Evolutionary conservation across 2,888 invertebrate species (phyloP), one percentile per base, ranked within the genome.

Genomic region (Meta bourneti): DNA sequence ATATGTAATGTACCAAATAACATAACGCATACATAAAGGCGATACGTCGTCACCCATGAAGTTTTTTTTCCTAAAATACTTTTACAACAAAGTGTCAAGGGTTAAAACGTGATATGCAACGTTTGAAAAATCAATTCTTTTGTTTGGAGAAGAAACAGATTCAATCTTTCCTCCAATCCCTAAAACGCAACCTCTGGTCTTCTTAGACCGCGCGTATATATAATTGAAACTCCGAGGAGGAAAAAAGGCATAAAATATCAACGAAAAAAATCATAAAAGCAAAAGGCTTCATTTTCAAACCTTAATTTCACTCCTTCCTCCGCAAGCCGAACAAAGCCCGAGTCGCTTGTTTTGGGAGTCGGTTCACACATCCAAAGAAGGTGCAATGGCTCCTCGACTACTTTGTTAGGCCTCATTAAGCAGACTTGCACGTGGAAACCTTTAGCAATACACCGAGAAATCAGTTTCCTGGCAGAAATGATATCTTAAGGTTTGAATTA

Each of bases 391-490:
- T 70, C 86, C 19, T 78, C 70, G 48, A 74, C 49, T 78, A 48
- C 86, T 78, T 78, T 54, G 86, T 20, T 51, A 86, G 77, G 86
- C 86, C 86, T 78, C 86, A 86, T 86, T 86, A 86, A 69, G 51
- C 78, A 86, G 69, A 13, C 78, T 77, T 51, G 70, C 78, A 86
- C 86, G 86, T 86, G 86, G 77, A 86, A 85, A 83, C 72, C 52
- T 82, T 20, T 74, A 83, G 86, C 81, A 48, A 86, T 48, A 78
- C n/a, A 86, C 5, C 52, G 0, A 78, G 86, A 86, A 86, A 69
- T 86, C 78, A 20, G 54, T 70, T 81, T 81, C 81, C 81, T 71
- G 81, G n/a, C 80, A 61, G 80, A 80, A 61, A 54, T 80, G 20
- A 80, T 61, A 61, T 69, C 48, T 19, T 49, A 71, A 49, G 81